Evolutionary conservation across 2,113 vertebrate genomes (phyloP), one percentile per base, ranked within the genome.

Genomic region (Oophaga pumilio): DNA sequence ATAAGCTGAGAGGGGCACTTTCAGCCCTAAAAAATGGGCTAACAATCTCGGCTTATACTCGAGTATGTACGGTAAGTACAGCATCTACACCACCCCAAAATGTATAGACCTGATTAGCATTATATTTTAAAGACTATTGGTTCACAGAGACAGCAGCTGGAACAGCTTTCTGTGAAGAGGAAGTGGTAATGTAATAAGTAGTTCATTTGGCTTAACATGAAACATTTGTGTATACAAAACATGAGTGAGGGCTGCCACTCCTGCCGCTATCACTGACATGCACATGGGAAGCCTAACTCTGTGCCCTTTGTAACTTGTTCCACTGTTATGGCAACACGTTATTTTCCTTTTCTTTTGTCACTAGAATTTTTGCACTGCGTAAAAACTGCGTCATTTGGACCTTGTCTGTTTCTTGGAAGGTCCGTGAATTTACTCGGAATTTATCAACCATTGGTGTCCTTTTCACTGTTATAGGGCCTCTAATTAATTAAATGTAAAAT

Each of bases 201-300:
- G 43, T 66, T 69, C 15, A 20, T 77, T 52, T 86, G 60, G 56
- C 50, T 28, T 79, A 20, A 79, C 85, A 68, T 69, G 76, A 6
- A 86, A 86, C 85, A 86, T 79, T 79, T 69, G 24, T 86, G 76
- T 86, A 57, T 86, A 86, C 60, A 68, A 68, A 86, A 86, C 62
- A 86, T 2, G 2, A 33, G 26, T 68, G 76, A 69, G 43, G 64
- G 56, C 85, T 56, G n/a, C 76, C 85, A 79, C 85, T 69, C 85
- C 85, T 86, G 59, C 69, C 62, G 24, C 2, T 69, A 13, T 20
- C 85, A 68, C 24, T 69, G 22, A 43, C 18, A 64, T 49, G 59
- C 76, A 79, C 76, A 78, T 43, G 6, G 49, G 43, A 69, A 64
- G 10, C 74, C 8, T 22, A 26, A 0, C 76, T 50, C 17, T 8